Conservation (phyloP, 2,797 vertebrate genomes). For the Sphenopsis melanotis region DNA sequence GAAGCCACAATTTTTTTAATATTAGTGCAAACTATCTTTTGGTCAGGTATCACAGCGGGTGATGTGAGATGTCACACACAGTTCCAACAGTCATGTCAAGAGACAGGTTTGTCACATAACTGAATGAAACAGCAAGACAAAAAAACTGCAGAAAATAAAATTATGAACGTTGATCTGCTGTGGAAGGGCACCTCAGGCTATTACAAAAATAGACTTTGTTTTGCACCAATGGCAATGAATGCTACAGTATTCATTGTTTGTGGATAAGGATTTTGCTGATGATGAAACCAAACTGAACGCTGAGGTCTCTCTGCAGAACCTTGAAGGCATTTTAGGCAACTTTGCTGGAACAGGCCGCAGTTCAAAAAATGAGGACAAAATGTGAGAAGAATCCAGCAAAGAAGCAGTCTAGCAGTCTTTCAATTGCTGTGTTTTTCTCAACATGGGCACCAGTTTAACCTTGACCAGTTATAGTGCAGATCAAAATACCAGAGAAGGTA, state of each 20-base stretch:
- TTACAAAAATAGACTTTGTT: slow-evolving; percentile 43
- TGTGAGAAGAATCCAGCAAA: background rate
- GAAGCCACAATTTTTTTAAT: background rate
- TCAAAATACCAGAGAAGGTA: background rate
- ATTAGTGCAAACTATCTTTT: background rate
- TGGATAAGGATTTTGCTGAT: slow-evolving; percentile 32
- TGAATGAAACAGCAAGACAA: slow-evolving; percentile 33
- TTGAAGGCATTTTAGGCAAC: background rate
- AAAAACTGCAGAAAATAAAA: slow-evolving; percentile 37
- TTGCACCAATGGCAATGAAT: slow-evolving; percentile 11
- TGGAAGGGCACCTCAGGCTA: slow-evolving; percentile 24
- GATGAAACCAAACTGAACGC: slow-evolving; percentile 30
- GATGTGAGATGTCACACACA: background rate
- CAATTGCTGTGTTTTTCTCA: background rate
- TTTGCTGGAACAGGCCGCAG: background rate
- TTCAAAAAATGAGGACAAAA: background rate
- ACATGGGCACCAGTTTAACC: background rate
- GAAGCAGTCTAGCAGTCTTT: background rate
- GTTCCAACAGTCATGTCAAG: slow-evolving; percentile 12
- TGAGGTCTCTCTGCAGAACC: background rate
- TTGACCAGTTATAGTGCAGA: background rate
- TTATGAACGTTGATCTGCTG: slow-evolving; percentile 7
- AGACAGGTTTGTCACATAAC: background rate
- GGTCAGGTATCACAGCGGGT: background rate
- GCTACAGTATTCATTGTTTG: slow-evolving; percentile 22